Base-by-base conservation (phyloP, 1,140 invertebrate genomes). In the Halesus radiatus region DNA sequence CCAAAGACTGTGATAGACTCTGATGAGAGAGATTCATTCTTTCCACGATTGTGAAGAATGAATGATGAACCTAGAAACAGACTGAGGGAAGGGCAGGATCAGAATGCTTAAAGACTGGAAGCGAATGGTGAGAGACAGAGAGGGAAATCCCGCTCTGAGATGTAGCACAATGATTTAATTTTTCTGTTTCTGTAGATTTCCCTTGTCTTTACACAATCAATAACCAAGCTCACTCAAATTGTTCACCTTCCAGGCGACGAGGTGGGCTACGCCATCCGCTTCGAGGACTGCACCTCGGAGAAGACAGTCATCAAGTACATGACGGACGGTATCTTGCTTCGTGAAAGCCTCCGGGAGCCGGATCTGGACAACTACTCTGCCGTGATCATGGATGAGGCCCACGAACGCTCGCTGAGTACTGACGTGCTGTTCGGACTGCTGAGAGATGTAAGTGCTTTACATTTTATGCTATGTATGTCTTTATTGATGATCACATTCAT, bases 331-430 rank as follows among this genome's bases (percentile, higher is more conserved):
- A 99, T 99, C 84, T 88, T 99, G 64, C 89, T 99, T 4, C 90
- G 98, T 78, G 98, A 99, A 88, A 98, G 97, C 78, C 91, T 99
- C 20, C 89, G 98, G 1, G 98, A 99, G 86, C 93, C 97, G 0
- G 98, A 99, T 88, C 89, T 99, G 62, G 98, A 99, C 86, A 93
- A 97, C 85, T 99, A 99, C 89, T 96, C 96, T 85, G 97, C 96
- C 0, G 92, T 99, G 73, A 99, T 99, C 70, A 99, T 99, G 98
- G 98, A 99, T 87, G 98, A 99, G 92, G 98, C 98, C 85, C 98
- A 99, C 88, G 98, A 99, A 89, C 88, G 98, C 15, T 99, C 98
- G 0, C 92, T 99, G 0, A 99, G 96, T 78, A 99, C 98, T 3
- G 99, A 99, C 87, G 98, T 99, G 23, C 91, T 99, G 2, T 99